phyloP scores from a whole-genome alignment of 2,797 vertebrate species.

The Hafferia zeledoni region DNA sequence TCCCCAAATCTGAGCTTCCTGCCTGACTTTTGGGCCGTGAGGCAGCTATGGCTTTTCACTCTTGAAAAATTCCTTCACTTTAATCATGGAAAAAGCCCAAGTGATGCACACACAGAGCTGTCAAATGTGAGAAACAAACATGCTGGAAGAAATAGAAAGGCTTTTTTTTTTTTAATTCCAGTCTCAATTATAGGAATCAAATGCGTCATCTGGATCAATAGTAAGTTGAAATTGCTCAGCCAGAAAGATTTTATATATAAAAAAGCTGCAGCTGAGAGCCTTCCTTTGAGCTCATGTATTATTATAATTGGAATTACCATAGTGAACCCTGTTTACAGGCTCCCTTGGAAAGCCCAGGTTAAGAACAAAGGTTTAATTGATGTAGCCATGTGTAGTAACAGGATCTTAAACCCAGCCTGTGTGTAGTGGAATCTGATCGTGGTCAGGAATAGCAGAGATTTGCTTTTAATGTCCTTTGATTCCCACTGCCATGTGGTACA shows the following conservation, averaged over 20 bases:
- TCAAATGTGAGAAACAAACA: background rate
- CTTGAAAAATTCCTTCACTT: background rate
- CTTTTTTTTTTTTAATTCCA: background rate
- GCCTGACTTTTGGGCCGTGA: fast-evolving
- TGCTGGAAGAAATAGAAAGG: background rate
- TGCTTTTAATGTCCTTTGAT: background rate
- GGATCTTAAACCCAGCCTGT: background rate
- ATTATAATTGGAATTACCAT: background rate
- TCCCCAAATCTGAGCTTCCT: background rate
- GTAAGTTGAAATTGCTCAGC: background rate
- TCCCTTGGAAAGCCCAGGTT: background rate
- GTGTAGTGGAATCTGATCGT: background rate
- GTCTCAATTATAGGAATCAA: slow-evolving; percentile 11
- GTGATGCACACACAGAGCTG: background rate
- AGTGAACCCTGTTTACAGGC: background rate
- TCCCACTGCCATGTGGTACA: background rate
- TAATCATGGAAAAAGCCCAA: fast-evolving
- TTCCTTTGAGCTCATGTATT: background rate
- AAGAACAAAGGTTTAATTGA: background rate
- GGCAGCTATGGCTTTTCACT: background rate
- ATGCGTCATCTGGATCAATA: background rate
- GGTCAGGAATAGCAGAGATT: background rate
- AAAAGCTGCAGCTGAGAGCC: background rate
- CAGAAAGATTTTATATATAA: background rate
- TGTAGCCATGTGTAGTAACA: background rate